These are phyloP conservation scores for Corythornis cristatus DNA, from an alignment of 2,113 vertebrate species.

Conservation along the genomic window DNA sequence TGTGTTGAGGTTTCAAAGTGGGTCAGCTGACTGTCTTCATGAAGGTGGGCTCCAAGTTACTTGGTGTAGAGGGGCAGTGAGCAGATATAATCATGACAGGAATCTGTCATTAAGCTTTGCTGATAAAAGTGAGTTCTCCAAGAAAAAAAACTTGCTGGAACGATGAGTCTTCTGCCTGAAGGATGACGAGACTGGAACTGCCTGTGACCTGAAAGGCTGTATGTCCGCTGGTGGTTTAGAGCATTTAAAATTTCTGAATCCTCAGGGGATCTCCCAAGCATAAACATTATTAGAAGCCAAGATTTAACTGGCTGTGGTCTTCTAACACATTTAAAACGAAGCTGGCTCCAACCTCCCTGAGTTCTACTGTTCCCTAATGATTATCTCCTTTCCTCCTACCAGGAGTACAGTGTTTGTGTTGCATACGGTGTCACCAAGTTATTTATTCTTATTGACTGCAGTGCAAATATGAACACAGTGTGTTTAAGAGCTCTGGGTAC, in stretches of 20 bases:
- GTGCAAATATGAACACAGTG: not conserved
- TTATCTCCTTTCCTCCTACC: not conserved
- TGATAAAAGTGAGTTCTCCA: not conserved
- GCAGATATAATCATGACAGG: too few relatives aligned
- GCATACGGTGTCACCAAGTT: not conserved
- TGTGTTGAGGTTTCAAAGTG: not conserved
- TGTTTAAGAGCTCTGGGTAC: not conserved
- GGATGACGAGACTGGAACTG: not conserved
- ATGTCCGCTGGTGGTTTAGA: not conserved
- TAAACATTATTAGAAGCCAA: not conserved
- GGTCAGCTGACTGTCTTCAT: accelerated
- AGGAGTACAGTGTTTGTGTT: not conserved
- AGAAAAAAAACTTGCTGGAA: not conserved
- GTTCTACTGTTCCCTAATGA: not conserved
- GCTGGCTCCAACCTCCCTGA: not conserved
- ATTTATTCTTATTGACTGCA: not conserved
- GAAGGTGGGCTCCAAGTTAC: not conserved
- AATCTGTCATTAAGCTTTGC: not conserved
- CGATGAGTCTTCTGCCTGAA: not conserved
- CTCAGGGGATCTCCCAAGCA: not conserved
- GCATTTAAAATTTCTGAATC: not conserved
- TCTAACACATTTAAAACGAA: not conserved
- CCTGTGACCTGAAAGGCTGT: not conserved
- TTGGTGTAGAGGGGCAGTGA: not conserved
- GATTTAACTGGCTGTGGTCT: not conserved